Evolutionary conservation across 1,140 invertebrate species (phyloP).

Genomic region (Trachymyrmex septentrionalis): DNA sequence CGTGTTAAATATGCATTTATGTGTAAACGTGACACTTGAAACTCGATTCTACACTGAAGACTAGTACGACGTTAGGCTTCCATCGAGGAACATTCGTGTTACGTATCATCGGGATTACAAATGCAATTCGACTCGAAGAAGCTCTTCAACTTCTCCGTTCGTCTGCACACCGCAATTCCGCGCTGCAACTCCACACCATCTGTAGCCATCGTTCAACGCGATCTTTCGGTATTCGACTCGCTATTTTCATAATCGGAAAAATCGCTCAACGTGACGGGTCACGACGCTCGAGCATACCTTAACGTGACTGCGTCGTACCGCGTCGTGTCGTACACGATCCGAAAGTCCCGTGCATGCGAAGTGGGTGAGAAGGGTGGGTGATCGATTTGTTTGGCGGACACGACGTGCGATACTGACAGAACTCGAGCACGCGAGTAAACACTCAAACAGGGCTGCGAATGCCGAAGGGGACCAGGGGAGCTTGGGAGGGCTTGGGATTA

Average conservation of each 20-base stretch:
- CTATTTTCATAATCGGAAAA: conserved; percentile 34
- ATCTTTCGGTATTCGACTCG: too few relatives aligned
- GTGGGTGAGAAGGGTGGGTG: conserved; percentile 51
- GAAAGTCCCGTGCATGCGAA: conserved; percentile 27
- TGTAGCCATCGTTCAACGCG: background rate
- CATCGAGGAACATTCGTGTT: background rate
- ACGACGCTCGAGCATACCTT: background rate
- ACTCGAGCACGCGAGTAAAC: conserved; percentile 76
- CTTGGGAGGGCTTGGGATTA: too few relatives aligned
- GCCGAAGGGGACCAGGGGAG: background rate
- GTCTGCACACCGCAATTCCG: background rate
- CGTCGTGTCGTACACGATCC: conserved; percentile 6
- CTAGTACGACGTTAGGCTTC: background rate
- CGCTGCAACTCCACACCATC: background rate
- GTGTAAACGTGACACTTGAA: background rate
- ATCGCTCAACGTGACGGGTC: conserved; percentile 24
- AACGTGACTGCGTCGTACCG: background rate
- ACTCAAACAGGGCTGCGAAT: conserved; percentile 47
- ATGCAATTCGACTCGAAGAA: background rate
- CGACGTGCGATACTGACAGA: conserved; percentile 72
- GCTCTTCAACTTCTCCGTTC: background rate
- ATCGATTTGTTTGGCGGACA: conserved; percentile 74
- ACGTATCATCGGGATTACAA: background rate
- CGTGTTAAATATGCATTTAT: background rate
- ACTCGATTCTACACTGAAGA: background rate